A percentile compares a stretch with the other conserved stretches of the same genome.
Conservation (phyloP, 2,113 vertebrate species). For the Eubucco bourcierii region DNA sequence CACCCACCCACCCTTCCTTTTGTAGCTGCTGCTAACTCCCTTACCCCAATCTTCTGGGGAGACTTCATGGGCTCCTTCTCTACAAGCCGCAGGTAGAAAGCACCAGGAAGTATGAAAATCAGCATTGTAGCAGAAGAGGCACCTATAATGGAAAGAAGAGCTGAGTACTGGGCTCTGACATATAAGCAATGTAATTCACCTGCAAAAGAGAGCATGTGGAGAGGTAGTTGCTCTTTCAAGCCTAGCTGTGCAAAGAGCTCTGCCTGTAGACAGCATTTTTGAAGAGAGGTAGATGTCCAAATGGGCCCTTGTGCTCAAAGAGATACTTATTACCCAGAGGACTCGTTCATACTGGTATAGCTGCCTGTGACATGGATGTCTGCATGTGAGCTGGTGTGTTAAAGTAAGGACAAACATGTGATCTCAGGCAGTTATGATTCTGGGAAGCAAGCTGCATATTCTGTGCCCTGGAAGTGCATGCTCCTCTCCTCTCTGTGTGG, state of each 20-base stretch:
- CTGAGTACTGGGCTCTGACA: not conserved
- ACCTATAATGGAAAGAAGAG: conserved; percentile 74
- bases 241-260: not conserved
- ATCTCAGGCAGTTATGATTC: accelerated
- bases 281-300: not conserved
- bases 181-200: not conserved
- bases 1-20: not conserved
- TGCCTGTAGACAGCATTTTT: not conserved
- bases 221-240: not conserved
- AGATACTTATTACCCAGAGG: not conserved
- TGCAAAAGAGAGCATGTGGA: not conserved
- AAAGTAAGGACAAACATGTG: not conserved
- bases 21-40: conserved; percentile 21
- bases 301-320: accelerated
- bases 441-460: not conserved
- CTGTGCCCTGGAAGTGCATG: not conserved
- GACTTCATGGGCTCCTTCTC: conserved; percentile 86
- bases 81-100: conserved; percentile 92
- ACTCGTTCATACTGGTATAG: not conserved
- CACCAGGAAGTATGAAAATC: conserved; percentile 95
- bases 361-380: not conserved
- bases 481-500: not conserved
- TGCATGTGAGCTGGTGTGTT: not conserved
- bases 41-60: conserved; percentile 92
- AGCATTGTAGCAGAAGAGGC: conserved; percentile 94